phyloP scores from a whole-genome alignment of 2,113 vertebrate species.

The Heliornis fulica region DNA sequence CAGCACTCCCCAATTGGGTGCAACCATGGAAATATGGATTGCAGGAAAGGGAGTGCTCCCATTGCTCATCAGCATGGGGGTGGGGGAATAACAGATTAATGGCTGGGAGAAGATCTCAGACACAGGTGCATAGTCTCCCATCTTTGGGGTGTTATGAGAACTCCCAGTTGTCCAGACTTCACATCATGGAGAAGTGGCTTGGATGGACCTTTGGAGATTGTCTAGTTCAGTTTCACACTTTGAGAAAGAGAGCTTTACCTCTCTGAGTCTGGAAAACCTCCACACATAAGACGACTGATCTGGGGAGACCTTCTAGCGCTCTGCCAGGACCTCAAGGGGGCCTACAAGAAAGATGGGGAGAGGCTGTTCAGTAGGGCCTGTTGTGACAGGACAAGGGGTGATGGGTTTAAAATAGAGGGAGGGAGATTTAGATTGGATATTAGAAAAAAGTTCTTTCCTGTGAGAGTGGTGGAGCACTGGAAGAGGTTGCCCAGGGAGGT shows the following conservation, averaged over 20 bases:
- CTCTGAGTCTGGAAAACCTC: background rate
- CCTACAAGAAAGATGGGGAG: too few relatives aligned
- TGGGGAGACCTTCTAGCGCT: too few relatives aligned
- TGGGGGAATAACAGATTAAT: background rate
- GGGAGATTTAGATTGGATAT: too few relatives aligned
- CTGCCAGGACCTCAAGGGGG: too few relatives aligned
- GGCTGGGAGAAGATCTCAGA: background rate
- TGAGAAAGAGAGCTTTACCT: background rate
- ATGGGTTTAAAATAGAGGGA: too few relatives aligned
- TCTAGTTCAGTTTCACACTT: background rate
- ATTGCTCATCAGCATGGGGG: background rate
- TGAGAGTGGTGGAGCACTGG: too few relatives aligned
- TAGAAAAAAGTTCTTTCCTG: too few relatives aligned
- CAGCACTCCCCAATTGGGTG: background rate
- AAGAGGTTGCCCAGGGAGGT: too few relatives aligned
- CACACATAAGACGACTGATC: background rate
- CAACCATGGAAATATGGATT: background rate
- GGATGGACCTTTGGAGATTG: background rate
- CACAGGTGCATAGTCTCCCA: fast-evolving
- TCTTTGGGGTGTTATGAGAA: background rate
- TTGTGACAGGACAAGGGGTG: too few relatives aligned
- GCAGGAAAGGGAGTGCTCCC: background rate
- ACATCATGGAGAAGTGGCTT: background rate
- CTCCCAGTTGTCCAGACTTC: background rate
- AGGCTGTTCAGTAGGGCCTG: too few relatives aligned